Evolutionary conservation across 2,797 vertebrate genomes (phyloP), one percentile per base, ranked within the genome.

Genomic region (Pseudotriccus pelzelni): DNA sequence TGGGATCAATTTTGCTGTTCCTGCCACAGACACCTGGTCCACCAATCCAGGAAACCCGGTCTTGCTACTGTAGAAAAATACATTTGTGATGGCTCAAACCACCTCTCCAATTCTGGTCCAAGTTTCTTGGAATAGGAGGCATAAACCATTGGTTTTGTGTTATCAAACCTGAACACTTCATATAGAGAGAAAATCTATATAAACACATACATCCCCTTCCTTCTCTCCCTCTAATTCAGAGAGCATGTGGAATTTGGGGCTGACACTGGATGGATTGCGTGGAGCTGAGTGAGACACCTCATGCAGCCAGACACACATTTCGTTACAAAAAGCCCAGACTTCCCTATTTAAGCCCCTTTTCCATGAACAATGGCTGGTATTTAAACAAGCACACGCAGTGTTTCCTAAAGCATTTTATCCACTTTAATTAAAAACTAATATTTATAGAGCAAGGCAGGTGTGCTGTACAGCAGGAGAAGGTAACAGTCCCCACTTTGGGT

Each of bases 381-480:
- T 96, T 91, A 72, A 93, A 91, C 47, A 53, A 64, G 83, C 41
- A 60, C 44, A 39, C 39, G 13, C 3, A 0, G 21, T 1, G 3
- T 77, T 89, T 93, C 49, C 82, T n/a, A 49, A 59, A 89, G 60
- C 53, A 36, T 49, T 89, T 87, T 60, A 39, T 32, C 82, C 76
- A 49, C 60, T 85, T 89, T 20, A 95, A 92, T 95, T 68, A 87
- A 92, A 95, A 93, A 10, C 34, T 58, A 41, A 6, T 70, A 89
- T 94, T 94, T 89, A n/a, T 37, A 77, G 72, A 94, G 64, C 24
- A 5, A n/a, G 68, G 37, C 87, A 87, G 73, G 72, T 41, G 58
- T 15, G 15, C 37, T 74, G 7, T 9, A 16, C 22, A 50, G 5
- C 66, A 52, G n/a, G 41, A 78, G 56, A 56, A 67, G 28, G 41